These are phyloP conservation scores for Micronisus gabar DNA, from an alignment of 2,113 vertebrate genomes.

Conservation along the genomic window DNA sequence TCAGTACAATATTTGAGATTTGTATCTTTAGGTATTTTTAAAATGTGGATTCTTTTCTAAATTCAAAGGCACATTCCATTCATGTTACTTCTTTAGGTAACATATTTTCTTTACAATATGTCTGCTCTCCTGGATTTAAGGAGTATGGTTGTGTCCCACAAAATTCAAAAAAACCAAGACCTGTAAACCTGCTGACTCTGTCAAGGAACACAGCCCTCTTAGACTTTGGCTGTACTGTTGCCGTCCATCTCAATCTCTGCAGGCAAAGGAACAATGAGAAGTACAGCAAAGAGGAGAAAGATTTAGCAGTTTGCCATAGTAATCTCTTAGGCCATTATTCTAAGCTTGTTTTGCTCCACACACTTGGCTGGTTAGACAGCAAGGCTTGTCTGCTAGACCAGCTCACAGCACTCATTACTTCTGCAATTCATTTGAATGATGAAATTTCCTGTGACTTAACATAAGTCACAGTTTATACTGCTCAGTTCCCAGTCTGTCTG, in stretches of 20 bases:
- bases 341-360: background rate
- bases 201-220: background rate
- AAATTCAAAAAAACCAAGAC: background rate
- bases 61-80: background rate
- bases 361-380: background rate
- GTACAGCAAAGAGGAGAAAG: background rate
- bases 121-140: background rate
- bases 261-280: background rate
- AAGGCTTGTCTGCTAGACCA: background rate
- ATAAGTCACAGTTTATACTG: background rate
- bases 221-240: background rate
- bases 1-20: background rate
- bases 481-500: background rate
- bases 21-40: background rate
- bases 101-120: background rate
- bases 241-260: background rate
- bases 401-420: accelerated
- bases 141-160: background rate
- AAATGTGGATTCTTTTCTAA: background rate
- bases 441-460: background rate
- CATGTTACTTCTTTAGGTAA: background rate
- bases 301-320: background rate
- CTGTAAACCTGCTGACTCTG: too few relatives aligned
- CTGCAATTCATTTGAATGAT: background rate
- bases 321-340: background rate